Evolutionary conservation across 2,113 vertebrate genomes (phyloP).

Genomic region (Phalacrocorax brasilianus): DNA sequence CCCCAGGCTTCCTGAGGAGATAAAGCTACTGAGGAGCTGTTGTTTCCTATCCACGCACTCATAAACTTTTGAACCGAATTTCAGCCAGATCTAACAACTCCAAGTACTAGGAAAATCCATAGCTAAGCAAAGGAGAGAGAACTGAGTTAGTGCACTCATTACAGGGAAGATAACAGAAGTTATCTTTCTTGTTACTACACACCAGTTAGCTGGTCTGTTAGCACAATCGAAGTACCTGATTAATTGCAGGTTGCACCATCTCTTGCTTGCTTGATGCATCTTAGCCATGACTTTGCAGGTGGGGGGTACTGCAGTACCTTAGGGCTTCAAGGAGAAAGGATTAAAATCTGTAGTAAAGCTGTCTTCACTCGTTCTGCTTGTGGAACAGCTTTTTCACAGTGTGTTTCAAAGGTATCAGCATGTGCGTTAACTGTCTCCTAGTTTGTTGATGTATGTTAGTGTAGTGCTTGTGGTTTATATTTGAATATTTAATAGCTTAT

Average conservation of each 20-base stretch:
- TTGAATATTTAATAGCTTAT: not conserved
- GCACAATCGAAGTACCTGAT: not conserved
- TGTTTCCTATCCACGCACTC: not conserved
- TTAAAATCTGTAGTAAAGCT: not conserved
- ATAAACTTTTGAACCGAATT: not conserved
- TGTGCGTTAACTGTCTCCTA: not conserved
- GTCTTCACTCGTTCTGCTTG: not conserved
- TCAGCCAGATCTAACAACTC: not conserved
- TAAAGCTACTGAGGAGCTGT: not conserved
- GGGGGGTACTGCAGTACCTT: not conserved
- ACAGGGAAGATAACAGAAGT: not conserved
- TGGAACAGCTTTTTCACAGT: not conserved
- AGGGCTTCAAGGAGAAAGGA: not conserved
- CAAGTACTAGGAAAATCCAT: not conserved
- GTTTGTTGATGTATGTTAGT: not conserved
- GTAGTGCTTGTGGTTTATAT: not conserved
- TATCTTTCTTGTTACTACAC: not conserved
- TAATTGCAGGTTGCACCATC: not conserved
- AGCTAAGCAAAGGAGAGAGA: not conserved
- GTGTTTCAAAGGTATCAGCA: not conserved
- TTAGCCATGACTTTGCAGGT: not conserved
- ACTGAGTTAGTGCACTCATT: not conserved
- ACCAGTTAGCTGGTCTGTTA: not conserved
- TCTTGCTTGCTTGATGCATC: not conserved
- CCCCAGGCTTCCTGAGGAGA: not conserved